Conservation (phyloP, 2,888 invertebrate genomes). For the Tridacna crocea region DNA sequence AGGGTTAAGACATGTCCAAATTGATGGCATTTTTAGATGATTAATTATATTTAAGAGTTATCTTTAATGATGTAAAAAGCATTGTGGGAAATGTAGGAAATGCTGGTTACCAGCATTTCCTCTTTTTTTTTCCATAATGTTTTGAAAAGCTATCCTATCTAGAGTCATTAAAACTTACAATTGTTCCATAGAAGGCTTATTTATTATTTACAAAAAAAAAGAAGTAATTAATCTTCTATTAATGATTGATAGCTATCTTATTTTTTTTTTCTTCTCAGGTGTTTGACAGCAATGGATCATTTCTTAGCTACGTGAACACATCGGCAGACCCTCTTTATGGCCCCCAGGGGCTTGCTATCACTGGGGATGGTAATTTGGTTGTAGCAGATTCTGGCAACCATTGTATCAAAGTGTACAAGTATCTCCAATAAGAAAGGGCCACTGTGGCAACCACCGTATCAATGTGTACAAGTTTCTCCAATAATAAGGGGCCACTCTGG, state of each 20-base stretch:
- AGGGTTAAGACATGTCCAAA: too few species aligned
- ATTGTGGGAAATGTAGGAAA: too few species aligned
- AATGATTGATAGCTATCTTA: not conserved
- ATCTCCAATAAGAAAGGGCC: conserved; percentile 76
- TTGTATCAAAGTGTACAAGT: conserved; percentile 86
- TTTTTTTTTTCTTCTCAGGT: conserved; percentile 82
- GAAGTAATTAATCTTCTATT: too few species aligned
- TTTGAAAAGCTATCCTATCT: too few species aligned
- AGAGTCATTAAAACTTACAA: too few species aligned
- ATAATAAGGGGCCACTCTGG: conserved; percentile 83
- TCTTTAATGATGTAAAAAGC: too few species aligned
- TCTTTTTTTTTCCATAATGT: too few species aligned
- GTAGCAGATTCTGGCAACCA: conserved; percentile 86
- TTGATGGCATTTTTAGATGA: too few species aligned
- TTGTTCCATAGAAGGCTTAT: too few species aligned
- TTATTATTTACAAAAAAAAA: too few species aligned
- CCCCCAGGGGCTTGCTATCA: conserved; percentile 85
- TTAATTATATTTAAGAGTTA: too few species aligned
- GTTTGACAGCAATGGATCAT: conserved; percentile 86
- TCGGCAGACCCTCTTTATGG: conserved; percentile 86
- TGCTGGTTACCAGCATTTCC: too few species aligned
- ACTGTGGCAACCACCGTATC: conserved; percentile 86
- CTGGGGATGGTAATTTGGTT: conserved; percentile 84
- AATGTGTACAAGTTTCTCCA: conserved; percentile 85
- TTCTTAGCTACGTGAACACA: conserved; percentile 85